phyloP scores from a whole-genome alignment of 2,113 vertebrate species.

The Carollia perspicillata region DNA sequence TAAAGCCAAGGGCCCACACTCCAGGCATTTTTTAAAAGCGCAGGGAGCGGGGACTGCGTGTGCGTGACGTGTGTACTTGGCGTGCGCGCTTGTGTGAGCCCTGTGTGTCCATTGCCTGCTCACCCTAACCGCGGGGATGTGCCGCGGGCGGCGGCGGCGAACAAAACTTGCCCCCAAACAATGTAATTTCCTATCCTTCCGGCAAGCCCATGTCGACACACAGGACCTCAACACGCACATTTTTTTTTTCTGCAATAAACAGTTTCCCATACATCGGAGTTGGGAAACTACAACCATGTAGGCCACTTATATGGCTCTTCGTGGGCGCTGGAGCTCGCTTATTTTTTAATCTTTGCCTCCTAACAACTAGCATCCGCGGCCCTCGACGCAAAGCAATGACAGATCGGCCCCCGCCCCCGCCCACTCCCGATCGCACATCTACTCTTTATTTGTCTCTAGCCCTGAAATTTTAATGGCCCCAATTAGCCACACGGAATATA shows the following conservation, averaged over 20 bases:
- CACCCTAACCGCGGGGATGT: not conserved
- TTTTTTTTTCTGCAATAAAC: not conserved
- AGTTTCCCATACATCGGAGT: not conserved
- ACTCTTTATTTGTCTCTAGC: constrained; percentile 42
- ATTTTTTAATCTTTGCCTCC: constrained; percentile 4
- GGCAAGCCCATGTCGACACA: not conserved
- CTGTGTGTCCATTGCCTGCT: not conserved
- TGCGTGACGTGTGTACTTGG: not conserved
- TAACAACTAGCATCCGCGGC: not conserved
- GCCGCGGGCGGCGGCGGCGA: not conserved
- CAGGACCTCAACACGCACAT: not conserved
- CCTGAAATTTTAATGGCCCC: constrained; percentile 76
- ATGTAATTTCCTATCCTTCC: not conserved
- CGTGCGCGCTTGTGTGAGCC: not conserved
- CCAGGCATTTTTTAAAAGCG: not conserved
- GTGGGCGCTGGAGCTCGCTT: not conserved
- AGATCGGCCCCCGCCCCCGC: not conserved
- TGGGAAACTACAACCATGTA: not conserved
- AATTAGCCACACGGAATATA: constrained; percentile 79
- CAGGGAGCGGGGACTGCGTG: not conserved
- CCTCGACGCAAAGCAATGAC: not conserved
- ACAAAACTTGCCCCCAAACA: not conserved
- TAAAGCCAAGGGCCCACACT: not conserved
- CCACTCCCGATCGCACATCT: not conserved
- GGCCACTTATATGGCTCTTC: not conserved